Percentiles rank a stretch among this genome's conserved stretches.
phyloP scores from a whole-genome alignment of 2,888 invertebrate species.

The Mythimna albipuncta region DNA sequence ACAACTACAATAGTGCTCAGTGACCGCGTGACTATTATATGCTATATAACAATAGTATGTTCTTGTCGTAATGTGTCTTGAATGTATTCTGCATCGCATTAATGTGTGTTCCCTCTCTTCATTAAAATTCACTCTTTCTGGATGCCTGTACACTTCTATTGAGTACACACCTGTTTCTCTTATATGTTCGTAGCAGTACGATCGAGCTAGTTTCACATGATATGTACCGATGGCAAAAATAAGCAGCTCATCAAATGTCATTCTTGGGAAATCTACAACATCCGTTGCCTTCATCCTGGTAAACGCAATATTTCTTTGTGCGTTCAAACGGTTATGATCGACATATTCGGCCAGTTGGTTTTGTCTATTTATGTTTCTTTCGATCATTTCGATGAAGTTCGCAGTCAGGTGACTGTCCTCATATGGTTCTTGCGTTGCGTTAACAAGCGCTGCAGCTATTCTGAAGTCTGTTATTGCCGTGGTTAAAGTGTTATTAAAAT shows the following conservation, averaged over 20 bases:
- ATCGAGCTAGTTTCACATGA: slow-evolving; percentile 19
- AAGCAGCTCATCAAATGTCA: slow-evolving; percentile 25
- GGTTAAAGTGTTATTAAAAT: slow-evolving; percentile 34
- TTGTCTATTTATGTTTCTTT: slow-evolving; percentile 28
- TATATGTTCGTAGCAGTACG: slow-evolving; percentile 31
- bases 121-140: slow-evolving; percentile 22
- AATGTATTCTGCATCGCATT: slow-evolving; percentile 26
- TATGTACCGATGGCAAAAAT: slow-evolving; percentile 24
- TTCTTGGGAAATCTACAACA: slow-evolving; percentile 24
- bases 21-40: slow-evolving; percentile 27
- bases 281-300: slow-evolving; percentile 22
- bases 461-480: slow-evolving; percentile 29
- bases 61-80: slow-evolving; percentile 32
- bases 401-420: slow-evolving; percentile 24
- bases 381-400: slow-evolving; percentile 24
- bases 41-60: slow-evolving; percentile 36
- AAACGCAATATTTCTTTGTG: slow-evolving; percentile 27
- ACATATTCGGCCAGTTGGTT: slow-evolving; percentile 36
- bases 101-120: slow-evolving; percentile 21
- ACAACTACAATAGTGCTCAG: slow-evolving; percentile 20
- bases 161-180: slow-evolving; percentile 20
- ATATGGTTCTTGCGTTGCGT: slow-evolving; percentile 33
- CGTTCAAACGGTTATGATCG: slow-evolving; percentile 10
- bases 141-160: slow-evolving; percentile 29
- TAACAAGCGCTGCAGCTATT: slow-evolving; percentile 47